Conservation (phyloP, 2,888 invertebrate species). For the Sussaba pulchella region DNA sequence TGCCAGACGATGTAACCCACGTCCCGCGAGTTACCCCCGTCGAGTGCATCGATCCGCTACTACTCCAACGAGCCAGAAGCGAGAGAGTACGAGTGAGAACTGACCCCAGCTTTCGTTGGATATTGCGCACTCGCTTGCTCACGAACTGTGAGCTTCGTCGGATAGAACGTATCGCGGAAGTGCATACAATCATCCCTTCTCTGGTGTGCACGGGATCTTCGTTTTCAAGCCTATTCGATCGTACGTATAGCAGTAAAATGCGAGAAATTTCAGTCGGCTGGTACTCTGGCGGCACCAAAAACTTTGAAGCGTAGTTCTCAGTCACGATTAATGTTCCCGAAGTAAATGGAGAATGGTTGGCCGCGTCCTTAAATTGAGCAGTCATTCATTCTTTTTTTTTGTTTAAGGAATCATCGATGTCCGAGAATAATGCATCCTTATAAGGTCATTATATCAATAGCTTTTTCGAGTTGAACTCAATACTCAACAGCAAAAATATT, state of each 20-base stretch:
- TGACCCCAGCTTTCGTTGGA: background rate
- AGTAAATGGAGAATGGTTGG: no score
- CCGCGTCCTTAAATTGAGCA: no score
- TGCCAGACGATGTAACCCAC: constrained; percentile 27
- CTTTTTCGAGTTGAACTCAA: no score
- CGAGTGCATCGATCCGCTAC: constrained; percentile 32
- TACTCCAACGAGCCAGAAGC: constrained; percentile 16
- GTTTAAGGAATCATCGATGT: background rate
- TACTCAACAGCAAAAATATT: no score
- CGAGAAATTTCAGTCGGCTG: constrained; percentile 8
- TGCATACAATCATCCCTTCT: background rate
- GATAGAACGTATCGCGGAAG: background rate
- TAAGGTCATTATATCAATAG: no score
- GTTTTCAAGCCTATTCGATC: background rate
- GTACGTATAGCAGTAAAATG: background rate
- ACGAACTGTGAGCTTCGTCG: background rate
- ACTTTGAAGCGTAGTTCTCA: no score
- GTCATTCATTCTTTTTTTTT: no score
- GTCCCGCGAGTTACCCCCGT: constrained; percentile 3
- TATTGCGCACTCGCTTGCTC: background rate
- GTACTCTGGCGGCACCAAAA: no score
- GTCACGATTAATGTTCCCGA: no score
- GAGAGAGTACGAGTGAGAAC: constrained; percentile 10
- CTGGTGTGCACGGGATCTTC: background rate
- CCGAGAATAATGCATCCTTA: no score